A percentile compares a stretch with the other conserved stretches of the same genome.
Evolutionary conservation across 1,140 invertebrate genomes (phyloP).

Genomic region (Medauroidea extradentata): DNA sequence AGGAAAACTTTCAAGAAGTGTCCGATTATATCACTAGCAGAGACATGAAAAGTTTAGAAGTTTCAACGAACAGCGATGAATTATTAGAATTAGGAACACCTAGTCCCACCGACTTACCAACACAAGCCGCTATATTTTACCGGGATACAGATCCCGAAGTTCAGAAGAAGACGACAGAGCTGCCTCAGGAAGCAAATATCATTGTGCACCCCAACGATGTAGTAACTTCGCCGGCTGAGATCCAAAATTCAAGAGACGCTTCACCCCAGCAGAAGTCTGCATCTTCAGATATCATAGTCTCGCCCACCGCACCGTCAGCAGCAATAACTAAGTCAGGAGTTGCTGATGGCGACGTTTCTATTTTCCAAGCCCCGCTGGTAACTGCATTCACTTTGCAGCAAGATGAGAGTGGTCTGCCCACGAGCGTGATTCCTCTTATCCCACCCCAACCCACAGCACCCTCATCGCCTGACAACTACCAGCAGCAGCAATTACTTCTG

Average conservation of each 20-base stretch:
- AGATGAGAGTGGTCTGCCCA: conserved; percentile 66
- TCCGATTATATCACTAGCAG: no score
- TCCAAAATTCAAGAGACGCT: not conserved
- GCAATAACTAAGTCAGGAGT: conserved; percentile 37
- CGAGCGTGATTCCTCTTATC: conserved; percentile 67
- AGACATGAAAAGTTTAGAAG: no score
- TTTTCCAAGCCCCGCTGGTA: conserved; percentile 71
- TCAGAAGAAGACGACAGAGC: not conserved
- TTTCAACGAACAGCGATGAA: not conserved
- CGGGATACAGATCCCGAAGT: not conserved
- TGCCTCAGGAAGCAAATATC: not conserved
- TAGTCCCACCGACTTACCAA: not conserved
- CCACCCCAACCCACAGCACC: conserved; percentile 33
- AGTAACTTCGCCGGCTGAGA: not conserved
- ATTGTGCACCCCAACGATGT: not conserved
- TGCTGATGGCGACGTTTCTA: conserved; percentile 66
- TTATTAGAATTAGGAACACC: not conserved
- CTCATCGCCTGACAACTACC: conserved; percentile 22
- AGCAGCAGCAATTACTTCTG: not conserved
- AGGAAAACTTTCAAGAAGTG: not conserved
- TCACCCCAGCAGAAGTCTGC: not conserved
- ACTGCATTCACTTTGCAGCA: conserved; percentile 79
- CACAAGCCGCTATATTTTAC: not conserved
- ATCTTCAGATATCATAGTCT: not conserved
- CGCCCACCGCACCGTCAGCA: not conserved